Conservation (phyloP, 2,797 vertebrate species). For the Benthosema pterotum region DNA sequence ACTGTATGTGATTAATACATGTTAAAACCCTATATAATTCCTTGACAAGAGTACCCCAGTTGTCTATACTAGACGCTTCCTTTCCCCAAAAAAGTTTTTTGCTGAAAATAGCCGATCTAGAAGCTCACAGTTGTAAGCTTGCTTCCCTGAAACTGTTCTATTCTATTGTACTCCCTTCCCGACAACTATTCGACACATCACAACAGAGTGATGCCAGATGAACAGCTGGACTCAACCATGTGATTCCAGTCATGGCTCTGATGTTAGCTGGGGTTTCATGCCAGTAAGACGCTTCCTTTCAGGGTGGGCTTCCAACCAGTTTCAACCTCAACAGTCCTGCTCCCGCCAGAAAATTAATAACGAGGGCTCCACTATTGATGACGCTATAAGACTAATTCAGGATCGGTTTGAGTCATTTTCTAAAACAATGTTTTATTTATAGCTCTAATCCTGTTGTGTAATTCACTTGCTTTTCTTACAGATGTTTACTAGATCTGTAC, state of each 20-base stretch:
- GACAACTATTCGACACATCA: conserved; percentile 21
- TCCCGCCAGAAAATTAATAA: conserved; percentile 5
- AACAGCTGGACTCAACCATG: conserved; percentile 38
- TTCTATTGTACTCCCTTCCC: conserved; percentile 6
- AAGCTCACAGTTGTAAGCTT: background rate
- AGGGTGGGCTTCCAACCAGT: background rate
- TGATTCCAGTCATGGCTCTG: conserved; percentile 8
- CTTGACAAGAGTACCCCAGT: too few relatives aligned
- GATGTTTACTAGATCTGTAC: too few relatives aligned
- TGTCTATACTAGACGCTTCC: too few relatives aligned
- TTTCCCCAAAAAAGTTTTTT: too few relatives aligned
- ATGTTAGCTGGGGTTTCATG: conserved; percentile 26
- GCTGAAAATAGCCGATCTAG: conserved; percentile 8
- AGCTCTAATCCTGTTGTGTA: too few relatives aligned
- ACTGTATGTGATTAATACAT: too few relatives aligned
- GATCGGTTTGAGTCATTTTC: background rate
- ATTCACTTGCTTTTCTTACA: too few relatives aligned
- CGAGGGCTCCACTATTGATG: conserved; percentile 21
- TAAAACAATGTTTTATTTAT: too few relatives aligned
- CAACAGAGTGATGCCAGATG: conserved; percentile 15
- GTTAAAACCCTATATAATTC: too few relatives aligned
- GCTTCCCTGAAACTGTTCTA: background rate
- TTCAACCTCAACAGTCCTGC: background rate
- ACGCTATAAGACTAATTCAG: conserved; percentile 30
- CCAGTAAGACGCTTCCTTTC: conserved; percentile 16